Base-by-base conservation (phyloP, 2,888 invertebrate species). In the Sarcophaga rosellei region DNA sequence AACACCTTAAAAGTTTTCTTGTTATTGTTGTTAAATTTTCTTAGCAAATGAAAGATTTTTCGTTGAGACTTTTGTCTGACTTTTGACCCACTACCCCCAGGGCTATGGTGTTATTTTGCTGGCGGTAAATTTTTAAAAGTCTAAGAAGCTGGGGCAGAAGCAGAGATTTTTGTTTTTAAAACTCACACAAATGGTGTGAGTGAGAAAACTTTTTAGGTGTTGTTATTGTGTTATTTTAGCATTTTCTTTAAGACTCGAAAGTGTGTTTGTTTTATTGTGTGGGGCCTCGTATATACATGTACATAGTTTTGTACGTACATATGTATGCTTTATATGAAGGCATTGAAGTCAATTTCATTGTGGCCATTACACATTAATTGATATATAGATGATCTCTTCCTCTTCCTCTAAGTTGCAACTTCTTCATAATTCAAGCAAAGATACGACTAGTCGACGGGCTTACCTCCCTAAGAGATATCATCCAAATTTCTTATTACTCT, bases 81-180 rank as follows among this genome's bases (percentile, higher is more conserved):
- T 84, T 70, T 84, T 86, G 84, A 84, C 86, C 86, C 86, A 84
- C 23, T 75, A 77, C 79, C 73, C 78, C 47, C 45, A 25, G 74
- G 81, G 74, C 65, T 15, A 61, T 57, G 75, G 73, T 47, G 77
- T 77, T 66, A 53, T 77, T 73, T 68, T 45, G 62, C 73, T 72
- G 20, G 68, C 23, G 73, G 82, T 47, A 61, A 76, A 45, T 44
- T 76, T 72, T 76, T 59, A 61, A 45, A 45, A 68, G 45, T 23
- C 21, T 59, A n/a, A 21, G 45, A 47, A 76, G 45, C 45, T 21
- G 23, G 10, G 35, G 17, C 17, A 12, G 17, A 15, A 53, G 53
- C 17, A 53, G 12, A 68, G 25, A 75, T 57, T 65, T 82, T 79
- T 82, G 45, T 72, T 61, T 69, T 44, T 1, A 53, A 72, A 69